Evolutionary conservation across 2,888 invertebrate species (phyloP).

Genomic region (Ctenicera cuprea): DNA sequence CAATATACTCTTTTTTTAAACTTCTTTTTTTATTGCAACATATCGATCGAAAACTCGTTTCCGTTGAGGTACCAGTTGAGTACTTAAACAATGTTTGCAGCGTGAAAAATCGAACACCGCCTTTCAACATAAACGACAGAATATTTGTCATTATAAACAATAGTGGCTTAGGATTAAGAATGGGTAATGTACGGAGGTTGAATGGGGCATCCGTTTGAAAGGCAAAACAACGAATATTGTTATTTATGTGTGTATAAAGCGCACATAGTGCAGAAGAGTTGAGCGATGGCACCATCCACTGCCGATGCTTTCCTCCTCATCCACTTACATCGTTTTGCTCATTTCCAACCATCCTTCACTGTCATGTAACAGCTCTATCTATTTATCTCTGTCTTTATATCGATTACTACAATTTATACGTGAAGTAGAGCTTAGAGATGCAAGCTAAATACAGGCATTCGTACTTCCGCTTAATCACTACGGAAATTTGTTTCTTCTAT

Average conservation of each 20-base stretch:
- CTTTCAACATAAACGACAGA: not conserved
- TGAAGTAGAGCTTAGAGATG: slow-evolving; percentile 32
- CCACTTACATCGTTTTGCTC: slow-evolving; percentile 65
- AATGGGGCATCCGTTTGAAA: slow-evolving; percentile 17
- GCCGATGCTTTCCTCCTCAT: slow-evolving; percentile 62
- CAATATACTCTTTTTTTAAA: too few relatives aligned
- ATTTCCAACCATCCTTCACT: slow-evolving; percentile 65
- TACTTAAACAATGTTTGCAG: too few relatives aligned
- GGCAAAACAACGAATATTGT: slow-evolving; percentile 39
- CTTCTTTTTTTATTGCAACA: too few relatives aligned
- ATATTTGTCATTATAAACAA: slow-evolving; percentile 8
- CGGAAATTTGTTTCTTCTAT: not conserved
- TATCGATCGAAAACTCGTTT: too few relatives aligned
- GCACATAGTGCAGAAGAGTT: slow-evolving; percentile 42
- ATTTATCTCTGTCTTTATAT: slow-evolving; percentile 65
- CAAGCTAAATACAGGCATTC: slow-evolving; percentile 23
- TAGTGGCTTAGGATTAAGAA: not conserved
- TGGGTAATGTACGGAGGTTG: slow-evolving; percentile 7
- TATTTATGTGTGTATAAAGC: slow-evolving; percentile 32
- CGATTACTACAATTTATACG: slow-evolving; percentile 67
- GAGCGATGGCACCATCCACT: slow-evolving; percentile 47
- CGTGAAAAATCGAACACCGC: not conserved
- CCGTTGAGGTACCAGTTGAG: not conserved
- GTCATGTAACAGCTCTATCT: slow-evolving; percentile 62
- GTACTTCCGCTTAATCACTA: not conserved